Conservation (phyloP, 2,888 invertebrate species). For the Drepana falcataria region DNA sequence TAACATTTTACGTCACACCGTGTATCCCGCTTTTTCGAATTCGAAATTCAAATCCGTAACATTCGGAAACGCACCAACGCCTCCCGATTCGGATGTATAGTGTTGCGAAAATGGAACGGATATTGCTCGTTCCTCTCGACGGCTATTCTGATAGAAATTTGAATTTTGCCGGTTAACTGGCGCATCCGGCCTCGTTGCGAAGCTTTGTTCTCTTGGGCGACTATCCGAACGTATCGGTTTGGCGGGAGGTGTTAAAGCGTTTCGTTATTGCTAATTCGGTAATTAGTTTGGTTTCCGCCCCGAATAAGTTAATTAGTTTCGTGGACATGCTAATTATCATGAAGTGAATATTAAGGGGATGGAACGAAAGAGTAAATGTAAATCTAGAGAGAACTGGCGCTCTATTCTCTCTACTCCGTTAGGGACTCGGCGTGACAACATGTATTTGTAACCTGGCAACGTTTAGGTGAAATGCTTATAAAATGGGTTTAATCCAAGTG, state of each 20-base stretch:
- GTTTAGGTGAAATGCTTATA: too few relatives aligned
- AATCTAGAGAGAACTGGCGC: too few relatives aligned
- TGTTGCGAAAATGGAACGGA: constrained; percentile 77
- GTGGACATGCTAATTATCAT: too few relatives aligned
- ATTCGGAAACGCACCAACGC: constrained; percentile 65
- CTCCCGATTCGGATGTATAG: constrained; percentile 48
- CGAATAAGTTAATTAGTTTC: too few relatives aligned
- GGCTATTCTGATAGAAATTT: constrained; percentile 72
- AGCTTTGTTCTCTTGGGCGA: constrained; percentile 60
- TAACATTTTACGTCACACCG: constrained; percentile 23
- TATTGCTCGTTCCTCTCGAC: constrained; percentile 71
- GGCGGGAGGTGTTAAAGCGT: constrained; percentile 27
- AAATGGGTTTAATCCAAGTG: background rate
- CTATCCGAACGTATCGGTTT: constrained; percentile 28
- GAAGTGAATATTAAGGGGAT: too few relatives aligned
- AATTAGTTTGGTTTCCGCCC: background rate
- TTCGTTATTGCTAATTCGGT: constrained; percentile 22
- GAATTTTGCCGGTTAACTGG: constrained; percentile 76
- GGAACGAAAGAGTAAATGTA: too few relatives aligned
- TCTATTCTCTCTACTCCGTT: too few relatives aligned
- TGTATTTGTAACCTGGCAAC: too few relatives aligned
- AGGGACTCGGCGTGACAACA: too few relatives aligned
- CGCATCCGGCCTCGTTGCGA: constrained; percentile 57
- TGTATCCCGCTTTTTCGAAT: constrained; percentile 26
- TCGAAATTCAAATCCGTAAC: constrained; percentile 45